Evolutionary conservation across 2,113 vertebrate species (phyloP), one percentile per base, ranked within the genome.

Genomic region (Thalassoma bifasciatum): DNA sequence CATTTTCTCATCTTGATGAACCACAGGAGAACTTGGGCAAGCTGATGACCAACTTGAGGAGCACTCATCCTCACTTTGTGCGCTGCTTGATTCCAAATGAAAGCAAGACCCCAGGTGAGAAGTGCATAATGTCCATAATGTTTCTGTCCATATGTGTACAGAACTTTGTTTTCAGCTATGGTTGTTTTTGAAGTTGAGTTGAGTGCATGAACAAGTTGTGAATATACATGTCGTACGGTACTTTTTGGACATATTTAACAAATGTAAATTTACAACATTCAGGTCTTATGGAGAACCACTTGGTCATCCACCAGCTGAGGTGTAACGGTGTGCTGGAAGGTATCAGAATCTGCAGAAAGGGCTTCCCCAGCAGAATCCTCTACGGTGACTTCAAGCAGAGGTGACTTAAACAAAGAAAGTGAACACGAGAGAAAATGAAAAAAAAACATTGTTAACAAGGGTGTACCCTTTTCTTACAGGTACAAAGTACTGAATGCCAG

Each of bases 401-500:
- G 96, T 96, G 44, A 68, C 5, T 3, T 17, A 13, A 60, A 0
- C 51, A 1, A 42, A 10, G 13, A 1, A 42, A 51, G 14, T 62
- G 2, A 10, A 30, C 3, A 30, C 6, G 30, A 4, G 30, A 30
- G 21, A 6, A 17, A 16, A 10, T 47, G 11, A 21, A 52, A 30
- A 52, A 30, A 30, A 4, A 6, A 3, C 30, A 30, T 3, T 30
- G 6, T 30, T 30, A 54, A 19, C 17, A 44, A 72, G 1, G 22
- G 21, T 10, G 22, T 7, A 2, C 19, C 24, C 16, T 62, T 50
- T 2, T 9, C 8, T 26, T 54, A 8, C 2, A 91, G 89, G 86
- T 89, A 91, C 83, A 91, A 91, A 85, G 85, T 91, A 49, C 73
- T 96, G 79, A 96, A 96, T 47, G 87, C 94, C 63, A 90, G 89